Conservation (phyloP, 2,888 invertebrate genomes). For the Clistopyga incitator region DNA sequence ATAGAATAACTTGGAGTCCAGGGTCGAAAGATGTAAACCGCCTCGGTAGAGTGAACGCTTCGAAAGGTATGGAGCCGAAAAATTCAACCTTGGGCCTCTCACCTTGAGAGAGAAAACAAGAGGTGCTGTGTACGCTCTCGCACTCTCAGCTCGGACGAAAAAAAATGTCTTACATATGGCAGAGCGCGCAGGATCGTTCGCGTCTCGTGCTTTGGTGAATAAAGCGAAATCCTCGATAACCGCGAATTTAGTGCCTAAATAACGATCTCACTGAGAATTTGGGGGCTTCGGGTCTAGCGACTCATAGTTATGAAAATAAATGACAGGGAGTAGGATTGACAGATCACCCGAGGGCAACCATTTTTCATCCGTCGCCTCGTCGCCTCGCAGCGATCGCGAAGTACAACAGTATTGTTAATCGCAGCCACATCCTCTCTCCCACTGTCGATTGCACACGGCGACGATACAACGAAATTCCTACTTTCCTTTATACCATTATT, state of each 20-base stretch:
- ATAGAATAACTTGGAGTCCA: conserved; percentile 61
- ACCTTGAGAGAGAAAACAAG: conserved; percentile 70
- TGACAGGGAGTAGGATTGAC: conserved; percentile 74
- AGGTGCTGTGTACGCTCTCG: conserved; percentile 51
- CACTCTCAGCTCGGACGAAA: conserved; percentile 43
- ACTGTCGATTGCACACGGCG: conserved; percentile 7
- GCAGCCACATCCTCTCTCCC: conserved; percentile 17
- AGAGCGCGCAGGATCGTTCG: conserved; percentile 45
- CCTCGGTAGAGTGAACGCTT: conserved; percentile 26
- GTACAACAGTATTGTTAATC: conserved; percentile 65
- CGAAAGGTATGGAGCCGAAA: conserved; percentile 66
- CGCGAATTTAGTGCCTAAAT: conserved; percentile 73
- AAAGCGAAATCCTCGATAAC: conserved; percentile 64
- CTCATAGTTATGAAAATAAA: conserved; percentile 70
- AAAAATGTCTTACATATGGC: conserved; percentile 73
- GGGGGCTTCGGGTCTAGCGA: conserved; percentile 64
- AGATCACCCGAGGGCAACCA: conserved; percentile 77
- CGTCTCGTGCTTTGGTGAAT: conserved; percentile 14
- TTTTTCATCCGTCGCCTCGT: conserved; percentile 69
- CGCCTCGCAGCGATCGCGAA: conserved; percentile 59
- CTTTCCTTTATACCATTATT: conserved; percentile 55
- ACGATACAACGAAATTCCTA: conserved; percentile 28
- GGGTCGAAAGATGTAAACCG: conserved; percentile 50
- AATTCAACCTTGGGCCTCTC: conserved; percentile 75
- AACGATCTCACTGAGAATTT: conserved; percentile 72